These are phyloP conservation scores for Anoplolepis gracilipes DNA, from an alignment of 1,140 invertebrate species.

Conservation along the genomic window DNA sequence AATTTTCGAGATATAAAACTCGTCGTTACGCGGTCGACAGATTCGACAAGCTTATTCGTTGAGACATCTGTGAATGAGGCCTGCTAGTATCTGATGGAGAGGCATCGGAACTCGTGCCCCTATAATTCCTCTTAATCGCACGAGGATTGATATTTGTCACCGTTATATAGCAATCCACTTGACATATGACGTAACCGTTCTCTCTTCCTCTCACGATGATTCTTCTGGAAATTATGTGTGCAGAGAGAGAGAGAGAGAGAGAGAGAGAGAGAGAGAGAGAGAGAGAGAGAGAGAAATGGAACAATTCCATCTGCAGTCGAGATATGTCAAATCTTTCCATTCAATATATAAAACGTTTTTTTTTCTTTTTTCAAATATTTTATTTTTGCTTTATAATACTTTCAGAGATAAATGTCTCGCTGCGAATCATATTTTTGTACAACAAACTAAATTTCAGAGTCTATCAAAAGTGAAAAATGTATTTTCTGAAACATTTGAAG, in stretches of 20 bases:
- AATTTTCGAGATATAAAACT: not conserved
- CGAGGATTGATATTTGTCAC: slow-evolving; percentile 38
- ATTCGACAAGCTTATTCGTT: slow-evolving; percentile 14
- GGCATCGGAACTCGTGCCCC: not conserved
- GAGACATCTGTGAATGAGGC: not conserved
- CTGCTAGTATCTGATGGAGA: slow-evolving; percentile 7
- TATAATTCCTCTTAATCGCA: slow-evolving; percentile 42
- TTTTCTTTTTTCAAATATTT: slow-evolving; percentile 6
- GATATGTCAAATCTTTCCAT: not conserved
- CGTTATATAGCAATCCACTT: slow-evolving; percentile 27
- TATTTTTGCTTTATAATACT: not conserved
- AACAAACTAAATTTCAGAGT: not conserved
- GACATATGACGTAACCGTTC: not conserved
- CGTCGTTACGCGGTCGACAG: not conserved
- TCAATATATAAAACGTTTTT: not conserved
- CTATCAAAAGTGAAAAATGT: not conserved
- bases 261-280: too few relatives aligned
- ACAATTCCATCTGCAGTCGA: not conserved
- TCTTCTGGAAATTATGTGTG: slow-evolving; percentile 17
- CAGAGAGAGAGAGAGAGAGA: too few relatives aligned
- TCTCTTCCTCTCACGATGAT: not conserved
- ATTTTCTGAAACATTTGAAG: not conserved
- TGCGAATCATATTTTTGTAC: not conserved
- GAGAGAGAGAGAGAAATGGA: not conserved
- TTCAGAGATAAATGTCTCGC: not conserved